Percentiles rank a stretch among this genome's conserved stretches.
phyloP scores from a whole-genome alignment of 1,140 invertebrate species.

The Brachionus paranguensis region DNA sequence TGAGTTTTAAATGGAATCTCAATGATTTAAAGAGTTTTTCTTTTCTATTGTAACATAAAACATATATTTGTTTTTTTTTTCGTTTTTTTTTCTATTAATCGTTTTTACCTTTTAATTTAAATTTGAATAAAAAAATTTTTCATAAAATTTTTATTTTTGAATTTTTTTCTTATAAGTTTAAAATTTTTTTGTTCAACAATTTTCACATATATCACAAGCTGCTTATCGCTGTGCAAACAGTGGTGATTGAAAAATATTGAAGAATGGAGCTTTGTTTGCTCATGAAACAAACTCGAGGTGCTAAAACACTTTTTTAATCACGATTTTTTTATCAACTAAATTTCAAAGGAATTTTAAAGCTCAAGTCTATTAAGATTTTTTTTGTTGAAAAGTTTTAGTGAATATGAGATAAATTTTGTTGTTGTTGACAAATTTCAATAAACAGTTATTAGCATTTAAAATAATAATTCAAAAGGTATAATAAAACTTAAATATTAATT shows the following conservation, averaged over 20 bases:
- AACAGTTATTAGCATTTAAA: not conserved
- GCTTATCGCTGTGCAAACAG: not conserved
- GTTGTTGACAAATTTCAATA: not conserved
- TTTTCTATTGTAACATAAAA: slow-evolving; percentile 16
- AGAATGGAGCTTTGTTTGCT: not conserved
- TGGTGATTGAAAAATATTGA: not conserved
- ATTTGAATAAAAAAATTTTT: not conserved
- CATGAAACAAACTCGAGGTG: not conserved
- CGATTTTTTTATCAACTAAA: not conserved
- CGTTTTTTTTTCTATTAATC: not conserved
- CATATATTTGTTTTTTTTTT: not conserved
- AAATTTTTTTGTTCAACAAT: not conserved
- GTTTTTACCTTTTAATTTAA: not conserved
- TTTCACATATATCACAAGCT: not conserved
- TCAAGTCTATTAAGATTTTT: not conserved
- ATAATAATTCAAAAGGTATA: not conserved
- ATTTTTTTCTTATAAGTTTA: not conserved
- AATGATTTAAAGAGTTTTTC: not conserved
- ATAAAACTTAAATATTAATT: slow-evolving; percentile 28
- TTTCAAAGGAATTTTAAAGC: not conserved
- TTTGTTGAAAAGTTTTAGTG: not conserved
- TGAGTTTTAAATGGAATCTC: slow-evolving; percentile 25
- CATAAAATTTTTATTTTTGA: not conserved
- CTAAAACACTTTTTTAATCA: not conserved
- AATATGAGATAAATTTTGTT: not conserved